Evolutionary conservation across 2,113 vertebrate genomes (phyloP).

Genomic region (Bambusicola thoracicus): DNA sequence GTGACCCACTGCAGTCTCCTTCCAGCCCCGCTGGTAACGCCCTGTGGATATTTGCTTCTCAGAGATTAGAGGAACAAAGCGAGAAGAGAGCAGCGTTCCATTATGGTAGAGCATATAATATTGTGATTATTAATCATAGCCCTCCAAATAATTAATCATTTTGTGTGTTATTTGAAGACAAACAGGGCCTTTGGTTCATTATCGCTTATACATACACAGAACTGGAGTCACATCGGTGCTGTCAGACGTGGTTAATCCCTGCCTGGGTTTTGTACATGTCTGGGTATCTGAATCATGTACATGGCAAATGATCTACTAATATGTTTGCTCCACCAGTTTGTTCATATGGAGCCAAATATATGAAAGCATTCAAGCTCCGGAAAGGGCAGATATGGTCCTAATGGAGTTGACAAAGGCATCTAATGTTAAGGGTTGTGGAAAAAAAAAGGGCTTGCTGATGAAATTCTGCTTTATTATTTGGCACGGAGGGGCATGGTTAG

Average conservation of each 20-base stretch:
- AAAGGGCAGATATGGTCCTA: constrained; percentile 58
- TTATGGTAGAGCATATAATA: constrained; percentile 65
- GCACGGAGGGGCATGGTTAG: too few species aligned
- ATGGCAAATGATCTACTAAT: constrained; percentile 75
- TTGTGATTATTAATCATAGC: constrained; percentile 71
- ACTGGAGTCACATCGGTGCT: constrained; percentile 69
- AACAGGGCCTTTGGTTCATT: constrained; percentile 71
- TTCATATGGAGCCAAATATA: constrained; percentile 67
- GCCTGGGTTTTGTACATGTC: constrained; percentile 69
- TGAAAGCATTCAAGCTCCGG: constrained; percentile 67
- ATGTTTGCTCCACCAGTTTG: constrained; percentile 69
- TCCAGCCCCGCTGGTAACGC: constrained; percentile 53
- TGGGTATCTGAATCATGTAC: constrained; percentile 71
- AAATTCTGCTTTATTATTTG: not conserved
- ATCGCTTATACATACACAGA: constrained; percentile 71
- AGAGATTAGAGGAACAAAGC: constrained; percentile 71
- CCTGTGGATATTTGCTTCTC: constrained; percentile 64
- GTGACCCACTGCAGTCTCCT: constrained; percentile 9
- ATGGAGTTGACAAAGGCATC: constrained; percentile 62
- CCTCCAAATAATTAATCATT: constrained; percentile 69
- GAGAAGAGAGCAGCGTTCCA: constrained; percentile 63
- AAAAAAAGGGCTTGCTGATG: not conserved
- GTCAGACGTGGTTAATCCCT: constrained; percentile 71
- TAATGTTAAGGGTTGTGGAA: constrained; percentile 33
- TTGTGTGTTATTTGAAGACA: constrained; percentile 64